These are phyloP conservation scores for Limonius californicus DNA, from an alignment of 1,140 invertebrate genomes.

Conservation along the genomic window DNA sequence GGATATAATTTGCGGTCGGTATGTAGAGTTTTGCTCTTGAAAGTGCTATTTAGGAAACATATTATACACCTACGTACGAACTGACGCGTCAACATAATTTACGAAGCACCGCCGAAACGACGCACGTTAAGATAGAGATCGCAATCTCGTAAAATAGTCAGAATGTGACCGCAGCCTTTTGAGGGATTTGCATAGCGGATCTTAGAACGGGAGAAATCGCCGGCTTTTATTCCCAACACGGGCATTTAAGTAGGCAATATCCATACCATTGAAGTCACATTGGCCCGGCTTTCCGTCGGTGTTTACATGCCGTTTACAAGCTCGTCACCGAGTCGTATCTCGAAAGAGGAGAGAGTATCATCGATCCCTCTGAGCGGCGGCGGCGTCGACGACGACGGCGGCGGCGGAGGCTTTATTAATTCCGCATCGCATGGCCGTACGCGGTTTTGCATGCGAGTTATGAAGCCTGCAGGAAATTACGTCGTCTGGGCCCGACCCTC, in stretches of 20 bases:
- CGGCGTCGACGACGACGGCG: not conserved
- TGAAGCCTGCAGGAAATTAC: constrained; percentile 31
- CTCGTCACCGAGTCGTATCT: not conserved
- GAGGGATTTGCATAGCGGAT: constrained; percentile 17
- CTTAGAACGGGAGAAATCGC: constrained; percentile 4
- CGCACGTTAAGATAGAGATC: constrained; percentile 14
- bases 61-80: too few relatives aligned
- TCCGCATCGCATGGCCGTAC: constrained; percentile 7
- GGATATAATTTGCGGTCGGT: too few relatives aligned
- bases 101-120: not conserved
- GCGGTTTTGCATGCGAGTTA: constrained; percentile 19
- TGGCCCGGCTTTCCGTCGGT: constrained; percentile 4
- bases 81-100: constrained; percentile 1
- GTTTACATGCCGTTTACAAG: constrained; percentile 28
- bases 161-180: constrained; percentile 1
- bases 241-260: constrained; percentile 23
- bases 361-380: not conserved
- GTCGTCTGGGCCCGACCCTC: constrained; percentile 28
- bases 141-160: constrained; percentile 17
- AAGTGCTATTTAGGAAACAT: too few relatives aligned
- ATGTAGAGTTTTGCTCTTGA: too few relatives aligned
- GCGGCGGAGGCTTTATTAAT: constrained; percentile 2
- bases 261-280: constrained; percentile 21
- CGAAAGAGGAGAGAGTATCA: not conserved
- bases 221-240: constrained; percentile 25